Conservation (phyloP, 30 jellyfish, hydroid and myxozoan genomes). For the Aurelia sp. region DNA sequence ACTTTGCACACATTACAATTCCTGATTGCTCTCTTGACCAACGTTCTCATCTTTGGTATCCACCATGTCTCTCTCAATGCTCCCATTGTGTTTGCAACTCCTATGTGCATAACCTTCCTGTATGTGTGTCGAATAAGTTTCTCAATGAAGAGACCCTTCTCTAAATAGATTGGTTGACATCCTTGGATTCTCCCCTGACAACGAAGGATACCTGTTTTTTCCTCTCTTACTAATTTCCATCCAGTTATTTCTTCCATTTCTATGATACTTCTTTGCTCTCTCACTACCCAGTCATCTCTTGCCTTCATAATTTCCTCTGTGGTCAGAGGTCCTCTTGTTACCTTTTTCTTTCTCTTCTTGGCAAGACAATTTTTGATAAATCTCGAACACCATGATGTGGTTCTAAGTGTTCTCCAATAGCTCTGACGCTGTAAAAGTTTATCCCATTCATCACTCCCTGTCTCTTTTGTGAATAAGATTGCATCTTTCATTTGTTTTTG, state of each 20-base stretch:
- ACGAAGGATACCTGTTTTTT: constrained; percentile 19
- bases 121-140: constrained; percentile 25
- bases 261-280: constrained; percentile 7
- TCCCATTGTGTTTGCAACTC: constrained; percentile 41
- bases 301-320: constrained; percentile 14
- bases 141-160: constrained; percentile 23
- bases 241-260: constrained; percentile 19
- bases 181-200: constrained; percentile 29
- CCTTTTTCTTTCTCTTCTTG: constrained; percentile 33
- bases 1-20: constrained; percentile 32
- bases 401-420: constrained; percentile 57
- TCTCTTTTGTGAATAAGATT: constrained; percentile 2
- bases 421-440: constrained; percentile 19
- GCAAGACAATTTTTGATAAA: constrained; percentile 39
- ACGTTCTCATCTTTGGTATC: constrained; percentile 18
- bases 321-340: constrained; percentile 38
- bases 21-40: background rate
- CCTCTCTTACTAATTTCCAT: background rate
- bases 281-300: constrained; percentile 19
- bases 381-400: constrained; percentile 52
- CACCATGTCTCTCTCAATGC: constrained; percentile 52
- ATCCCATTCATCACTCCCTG: constrained; percentile 44
- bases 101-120: constrained; percentile 8
- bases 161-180: constrained; percentile 26
- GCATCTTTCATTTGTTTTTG: constrained; percentile 9